phyloP scores from a whole-genome alignment of 2,113 vertebrate species.

The Hipposideros armiger region DNA sequence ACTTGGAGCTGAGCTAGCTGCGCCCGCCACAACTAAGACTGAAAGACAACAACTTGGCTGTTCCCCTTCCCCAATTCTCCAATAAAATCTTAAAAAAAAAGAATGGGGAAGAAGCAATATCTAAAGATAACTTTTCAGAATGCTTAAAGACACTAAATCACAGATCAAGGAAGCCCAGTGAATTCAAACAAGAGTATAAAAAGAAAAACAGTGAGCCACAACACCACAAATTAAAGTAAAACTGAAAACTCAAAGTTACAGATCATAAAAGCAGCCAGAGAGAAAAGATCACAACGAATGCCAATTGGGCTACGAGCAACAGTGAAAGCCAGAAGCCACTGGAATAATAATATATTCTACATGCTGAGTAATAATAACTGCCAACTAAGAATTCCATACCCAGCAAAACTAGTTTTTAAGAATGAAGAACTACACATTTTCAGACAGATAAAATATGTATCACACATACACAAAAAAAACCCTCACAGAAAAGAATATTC shows the following conservation, averaged over 20 bases:
- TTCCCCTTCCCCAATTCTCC: too few relatives aligned
- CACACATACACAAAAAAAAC: neutral
- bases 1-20: too few relatives aligned
- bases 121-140: slow-evolving; percentile 20
- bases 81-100: too few relatives aligned
- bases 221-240: neutral
- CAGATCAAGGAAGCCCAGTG: neutral
- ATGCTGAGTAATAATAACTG: neutral
- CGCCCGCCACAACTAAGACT: too few relatives aligned
- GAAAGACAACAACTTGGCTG: too few relatives aligned
- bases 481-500: neutral
- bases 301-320: neutral
- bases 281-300: neutral
- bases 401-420: neutral
- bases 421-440: neutral
- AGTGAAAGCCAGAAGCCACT: neutral
- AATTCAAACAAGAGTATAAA: slow-evolving; percentile 2
- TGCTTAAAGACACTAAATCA: neutral
- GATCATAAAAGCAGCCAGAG: neutral
- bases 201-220: neutral
- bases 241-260: neutral
- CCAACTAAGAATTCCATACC: neutral
- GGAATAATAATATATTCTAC: rapidly evolving
- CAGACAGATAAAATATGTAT: neutral
- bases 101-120: neutral